Percentiles rank a stretch among this genome's conserved stretches.
phyloP scores from a whole-genome alignment of 1,140 invertebrate genomes.

The Aphis craccivora region DNA sequence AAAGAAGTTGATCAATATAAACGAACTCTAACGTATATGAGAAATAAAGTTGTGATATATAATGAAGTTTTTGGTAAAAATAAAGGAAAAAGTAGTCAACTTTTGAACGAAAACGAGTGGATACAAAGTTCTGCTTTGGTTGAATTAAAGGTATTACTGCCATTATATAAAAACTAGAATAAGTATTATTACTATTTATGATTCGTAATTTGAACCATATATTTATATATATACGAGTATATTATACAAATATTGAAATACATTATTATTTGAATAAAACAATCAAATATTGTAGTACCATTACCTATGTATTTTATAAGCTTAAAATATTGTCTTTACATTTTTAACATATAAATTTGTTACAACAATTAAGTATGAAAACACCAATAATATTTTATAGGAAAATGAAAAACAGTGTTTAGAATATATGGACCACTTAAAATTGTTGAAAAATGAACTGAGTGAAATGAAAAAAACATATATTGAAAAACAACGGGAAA shows the following conservation, averaged over 20 bases:
- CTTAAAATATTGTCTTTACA: not conserved
- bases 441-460: conserved; percentile 71
- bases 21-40: not conserved
- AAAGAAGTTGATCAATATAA: not conserved
- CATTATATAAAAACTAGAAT: not conserved
- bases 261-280: not conserved
- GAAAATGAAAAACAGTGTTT: conserved; percentile 10
- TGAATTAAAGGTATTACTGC: conserved; percentile 16
- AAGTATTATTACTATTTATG: not conserved
- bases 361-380: not conserved
- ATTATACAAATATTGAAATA: no score
- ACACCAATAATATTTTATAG: not conserved
- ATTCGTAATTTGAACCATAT: not conserved
- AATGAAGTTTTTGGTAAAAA: not conserved
- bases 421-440: not conserved
- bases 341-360: not conserved
- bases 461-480: conserved; percentile 70
- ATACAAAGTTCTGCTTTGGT: not conserved
- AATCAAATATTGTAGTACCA: not conserved
- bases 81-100: conserved; percentile 11
- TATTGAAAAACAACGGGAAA: conserved; percentile 72
- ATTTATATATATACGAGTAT: no score
- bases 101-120: conserved; percentile 52
- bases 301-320: not conserved
- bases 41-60: not conserved